Conservation (phyloP, 2,113 vertebrate genomes). For the Edolisoma coerulescens region DNA sequence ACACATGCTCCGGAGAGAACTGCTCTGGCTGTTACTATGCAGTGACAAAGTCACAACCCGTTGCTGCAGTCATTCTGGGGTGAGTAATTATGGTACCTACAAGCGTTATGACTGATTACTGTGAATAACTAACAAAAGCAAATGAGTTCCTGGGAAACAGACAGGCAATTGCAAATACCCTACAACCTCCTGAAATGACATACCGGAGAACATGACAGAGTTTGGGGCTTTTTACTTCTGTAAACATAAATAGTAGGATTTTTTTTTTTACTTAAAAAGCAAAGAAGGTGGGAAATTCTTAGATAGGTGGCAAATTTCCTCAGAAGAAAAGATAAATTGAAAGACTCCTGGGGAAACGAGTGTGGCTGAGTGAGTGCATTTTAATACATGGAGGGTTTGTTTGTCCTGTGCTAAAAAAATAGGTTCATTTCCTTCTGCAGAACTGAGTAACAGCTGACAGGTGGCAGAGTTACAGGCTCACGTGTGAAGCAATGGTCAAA, state of each 20-base stretch:
- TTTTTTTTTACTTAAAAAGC: not conserved
- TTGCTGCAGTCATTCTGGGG: not conserved
- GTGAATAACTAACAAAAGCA: not conserved
- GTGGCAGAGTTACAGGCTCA: not conserved
- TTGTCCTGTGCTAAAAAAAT: not conserved
- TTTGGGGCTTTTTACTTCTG: not conserved
- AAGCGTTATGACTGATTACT: not conserved
- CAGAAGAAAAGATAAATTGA: not conserved
- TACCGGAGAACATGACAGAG: not conserved
- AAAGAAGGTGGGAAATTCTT: not conserved
- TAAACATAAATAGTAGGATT: not conserved
- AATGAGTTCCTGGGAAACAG: not conserved
- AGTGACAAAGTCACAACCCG: not conserved
- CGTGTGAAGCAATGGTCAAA: not conserved
- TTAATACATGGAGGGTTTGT: not conserved
- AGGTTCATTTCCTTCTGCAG: not conserved
- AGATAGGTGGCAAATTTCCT: not conserved
- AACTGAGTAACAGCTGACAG: not conserved
- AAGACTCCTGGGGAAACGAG: not conserved
- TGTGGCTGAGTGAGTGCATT: not conserved
- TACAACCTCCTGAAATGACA: not conserved
- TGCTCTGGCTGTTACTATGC: not conserved
- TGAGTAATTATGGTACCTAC: not conserved
- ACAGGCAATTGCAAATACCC: not conserved
- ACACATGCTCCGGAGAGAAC: not conserved